phyloP scores from a whole-genome alignment of 2,113 vertebrate species.

The Colius striatus region DNA sequence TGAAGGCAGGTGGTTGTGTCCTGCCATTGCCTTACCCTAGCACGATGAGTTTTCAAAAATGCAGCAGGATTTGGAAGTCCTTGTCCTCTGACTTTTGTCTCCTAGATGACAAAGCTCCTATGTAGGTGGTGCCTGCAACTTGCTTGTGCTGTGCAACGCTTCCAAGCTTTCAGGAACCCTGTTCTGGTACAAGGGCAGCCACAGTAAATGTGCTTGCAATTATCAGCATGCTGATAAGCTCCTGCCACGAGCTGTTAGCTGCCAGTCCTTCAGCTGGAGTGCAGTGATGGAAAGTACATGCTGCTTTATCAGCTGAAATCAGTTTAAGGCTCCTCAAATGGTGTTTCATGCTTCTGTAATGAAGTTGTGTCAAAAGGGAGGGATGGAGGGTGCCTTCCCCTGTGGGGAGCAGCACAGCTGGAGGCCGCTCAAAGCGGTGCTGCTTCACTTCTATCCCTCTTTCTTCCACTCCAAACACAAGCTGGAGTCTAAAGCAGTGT shows the following conservation, averaged over 20 bases:
- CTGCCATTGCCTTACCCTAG: accelerated
- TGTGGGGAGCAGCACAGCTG: background rate
- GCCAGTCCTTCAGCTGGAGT: background rate
- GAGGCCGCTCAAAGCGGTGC: background rate
- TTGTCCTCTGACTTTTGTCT: background rate
- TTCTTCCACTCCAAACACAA: background rate
- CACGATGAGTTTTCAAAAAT: background rate
- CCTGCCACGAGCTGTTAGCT: background rate
- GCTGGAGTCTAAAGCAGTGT: background rate
- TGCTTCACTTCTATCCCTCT: background rate
- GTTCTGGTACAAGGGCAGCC: background rate
- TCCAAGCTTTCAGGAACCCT: background rate
- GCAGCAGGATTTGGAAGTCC: background rate
- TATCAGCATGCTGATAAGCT: background rate
- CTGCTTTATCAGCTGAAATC: background rate
- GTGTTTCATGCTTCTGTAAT: background rate
- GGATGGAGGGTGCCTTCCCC: background rate
- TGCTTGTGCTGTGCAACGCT: background rate
- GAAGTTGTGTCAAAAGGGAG: background rate
- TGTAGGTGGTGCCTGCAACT: accelerated
- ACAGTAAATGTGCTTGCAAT: background rate
- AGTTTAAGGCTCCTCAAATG: accelerated
- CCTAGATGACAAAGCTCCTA: background rate
- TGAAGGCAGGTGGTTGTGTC: accelerated
- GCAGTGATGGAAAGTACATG: accelerated